Percentiles rank a stretch among this genome's conserved stretches.
These are phyloP conservation scores for Empis livida DNA, from an alignment of 2,888 invertebrate species.

Conservation along the genomic window DNA sequence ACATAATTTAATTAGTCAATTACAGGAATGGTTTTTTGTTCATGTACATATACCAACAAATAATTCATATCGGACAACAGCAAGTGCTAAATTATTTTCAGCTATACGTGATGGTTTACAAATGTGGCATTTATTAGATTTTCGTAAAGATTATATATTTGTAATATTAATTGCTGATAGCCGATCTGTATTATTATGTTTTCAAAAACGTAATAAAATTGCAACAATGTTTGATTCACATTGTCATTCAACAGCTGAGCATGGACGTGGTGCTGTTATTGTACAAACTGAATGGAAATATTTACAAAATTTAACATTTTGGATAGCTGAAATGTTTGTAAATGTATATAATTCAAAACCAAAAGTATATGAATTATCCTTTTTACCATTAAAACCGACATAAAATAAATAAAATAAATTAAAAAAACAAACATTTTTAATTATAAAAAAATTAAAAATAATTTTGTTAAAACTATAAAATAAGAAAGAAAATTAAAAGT, in stretches of 20 bases:
- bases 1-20: constrained; percentile 20
- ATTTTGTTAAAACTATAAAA: background rate
- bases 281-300: constrained; percentile 9
- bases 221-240: constrained; percentile 11
- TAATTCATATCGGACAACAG: background rate
- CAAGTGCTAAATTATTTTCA: background rate
- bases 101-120: constrained; percentile 8
- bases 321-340: constrained; percentile 9
- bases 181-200: constrained; percentile 9
- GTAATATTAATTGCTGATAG: constrained; percentile 10
- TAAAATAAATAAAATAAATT: no score
- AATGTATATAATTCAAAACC: constrained; percentile 8
- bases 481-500: background rate
- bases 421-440: no score
- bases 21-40: constrained; percentile 28
- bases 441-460: no score
- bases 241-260: constrained; percentile 3
- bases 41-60: constrained; percentile 11
- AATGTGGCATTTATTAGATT: constrained; percentile 9
- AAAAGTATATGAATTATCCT: constrained; percentile 10
- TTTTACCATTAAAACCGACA: constrained; percentile 5
- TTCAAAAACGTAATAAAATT: constrained; percentile 5
- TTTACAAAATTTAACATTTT: constrained; percentile 6
- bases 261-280: constrained; percentile 7
- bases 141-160: constrained; percentile 9